Evolutionary conservation across 37 sponge, comb jelly and placozoan genomes (phyloP).

Genomic region (Eunapius fragilis): DNA sequence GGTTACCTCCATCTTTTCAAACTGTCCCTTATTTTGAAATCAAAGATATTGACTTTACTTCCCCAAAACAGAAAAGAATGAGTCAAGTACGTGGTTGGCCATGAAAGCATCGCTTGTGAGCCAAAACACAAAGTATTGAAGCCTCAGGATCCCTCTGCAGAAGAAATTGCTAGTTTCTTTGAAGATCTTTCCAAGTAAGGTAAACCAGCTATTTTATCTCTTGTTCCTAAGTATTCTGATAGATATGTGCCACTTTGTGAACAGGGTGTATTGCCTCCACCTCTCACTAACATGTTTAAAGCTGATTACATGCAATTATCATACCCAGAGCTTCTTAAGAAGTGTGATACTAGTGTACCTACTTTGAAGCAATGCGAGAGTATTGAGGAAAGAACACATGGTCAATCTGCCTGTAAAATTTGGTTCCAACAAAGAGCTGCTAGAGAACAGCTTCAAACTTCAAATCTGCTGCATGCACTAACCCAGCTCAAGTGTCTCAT

Average conservation of each 20-base stretch:
- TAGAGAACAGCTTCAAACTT: constrained; percentile 61
- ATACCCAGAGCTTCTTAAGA: constrained; percentile 31
- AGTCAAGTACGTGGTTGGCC: neutral
- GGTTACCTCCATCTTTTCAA: constrained; percentile 51
- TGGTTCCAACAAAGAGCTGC: constrained; percentile 68
- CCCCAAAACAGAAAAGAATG: constrained; percentile 35
- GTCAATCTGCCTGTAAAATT: constrained; percentile 33
- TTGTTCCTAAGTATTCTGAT: constrained; percentile 44
- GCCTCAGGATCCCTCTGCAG: constrained; percentile 12
- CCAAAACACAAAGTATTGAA: neutral
- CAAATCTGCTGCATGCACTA: constrained; percentile 39
- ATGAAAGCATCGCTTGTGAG: too few relatives aligned
- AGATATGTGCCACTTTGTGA: constrained; percentile 25
- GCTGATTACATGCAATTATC: constrained; percentile 1
- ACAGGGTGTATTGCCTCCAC: constrained; percentile 31
- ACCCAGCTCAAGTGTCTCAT: constrained; percentile 39
- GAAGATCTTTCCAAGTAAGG: constrained; percentile 13
- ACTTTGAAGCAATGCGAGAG: constrained; percentile 31
- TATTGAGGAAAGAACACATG: constrained; percentile 46
- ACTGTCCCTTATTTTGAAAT: constrained; percentile 34
- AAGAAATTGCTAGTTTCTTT: constrained; percentile 26
- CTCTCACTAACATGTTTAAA: constrained; percentile 25
- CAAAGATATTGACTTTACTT: constrained; percentile 53
- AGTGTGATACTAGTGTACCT: constrained; percentile 31
- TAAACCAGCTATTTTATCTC: constrained; percentile 53